Evolutionary conservation across 2,888 invertebrate genomes (phyloP).

Genomic region (Abrostola triplasia): DNA sequence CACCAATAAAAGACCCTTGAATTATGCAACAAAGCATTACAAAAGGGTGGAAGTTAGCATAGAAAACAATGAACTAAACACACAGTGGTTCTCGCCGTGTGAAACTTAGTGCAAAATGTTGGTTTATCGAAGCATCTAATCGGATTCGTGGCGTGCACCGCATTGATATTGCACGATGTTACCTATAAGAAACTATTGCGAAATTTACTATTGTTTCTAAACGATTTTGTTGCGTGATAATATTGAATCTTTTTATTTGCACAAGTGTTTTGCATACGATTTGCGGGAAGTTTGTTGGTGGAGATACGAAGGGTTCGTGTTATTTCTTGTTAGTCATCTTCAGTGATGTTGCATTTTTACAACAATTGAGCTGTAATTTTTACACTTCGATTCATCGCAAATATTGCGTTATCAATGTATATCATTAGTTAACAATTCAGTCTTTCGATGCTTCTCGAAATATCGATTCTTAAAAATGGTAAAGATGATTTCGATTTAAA

Average conservation of each 20-base stretch:
- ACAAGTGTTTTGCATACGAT: constrained; percentile 53
- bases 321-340: constrained; percentile 51
- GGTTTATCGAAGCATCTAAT: constrained; percentile 76
- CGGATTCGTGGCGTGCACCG: constrained; percentile 66
- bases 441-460: too few relatives aligned
- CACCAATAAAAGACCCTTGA: constrained; percentile 55
- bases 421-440: constrained; percentile 39
- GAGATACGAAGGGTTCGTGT: constrained; percentile 34
- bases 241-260: constrained; percentile 49
- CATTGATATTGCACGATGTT: constrained; percentile 74
- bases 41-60: constrained; percentile 62
- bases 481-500: neutral
- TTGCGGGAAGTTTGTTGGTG: constrained; percentile 31
- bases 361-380: constrained; percentile 33
- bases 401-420: constrained; percentile 30
- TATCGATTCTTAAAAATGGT: neutral
- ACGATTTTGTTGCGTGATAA: constrained; percentile 65
- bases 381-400: constrained; percentile 37
- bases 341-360: constrained; percentile 24
- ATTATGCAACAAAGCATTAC: constrained; percentile 68
- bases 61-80: constrained; percentile 70
- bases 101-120: constrained; percentile 65
- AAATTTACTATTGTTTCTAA: constrained; percentile 71
- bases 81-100: constrained; percentile 65
- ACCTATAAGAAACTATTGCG: constrained; percentile 68